Base-by-base conservation (phyloP, 1,140 invertebrate species). In the Ips nitidus region DNA sequence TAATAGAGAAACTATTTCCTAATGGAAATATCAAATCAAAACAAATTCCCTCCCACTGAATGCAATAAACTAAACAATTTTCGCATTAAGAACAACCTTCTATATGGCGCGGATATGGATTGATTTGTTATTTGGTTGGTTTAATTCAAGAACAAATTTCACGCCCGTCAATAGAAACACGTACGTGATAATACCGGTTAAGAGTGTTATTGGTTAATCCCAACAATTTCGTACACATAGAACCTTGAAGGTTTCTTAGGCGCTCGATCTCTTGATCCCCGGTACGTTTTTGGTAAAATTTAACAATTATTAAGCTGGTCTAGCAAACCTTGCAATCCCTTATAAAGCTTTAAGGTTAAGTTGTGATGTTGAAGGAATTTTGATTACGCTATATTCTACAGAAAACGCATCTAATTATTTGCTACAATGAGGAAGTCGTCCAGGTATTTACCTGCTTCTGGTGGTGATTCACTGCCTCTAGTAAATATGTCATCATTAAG, bases 221-320 rank as follows among this genome's bases (percentile, higher is more conserved):
- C 8, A 58, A 58, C 56, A 40, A 41, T 40, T 40, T 41, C 7
- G 41, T 41, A 40, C 39, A 40, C 6, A 40, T 40, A 8, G 56
- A 39, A 58, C 56, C 56, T 58, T 58, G 56, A 58, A 37, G 7
- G 56, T 38, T 55, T 55, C 52, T 55, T 55, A 55, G 2, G 3
- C 45, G 22, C 22, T 22, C 22, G 22, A 22, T 50, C 45, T 50
- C 22, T 50, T 50, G 45, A 50, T 50, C 6, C 6, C 22, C 7
- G 22, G 45, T 50, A 3, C 45, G 7, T 50, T 50, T 50, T 50
- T 50, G 45, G 45, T 50, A 50, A 50, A 2, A 22, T 22, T 2
- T 50, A 50, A 8, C 45, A 50, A 50, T 50, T 50, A 50, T 50
- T 22, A 50, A 2, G 45, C 45, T 22, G 22, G 6, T 22, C 7